A percentile compares a stretch with the other conserved stretches of the same genome.
Conservation (phyloP, 2,113 vertebrate genomes). For the Dicrurus megarhynchus region DNA sequence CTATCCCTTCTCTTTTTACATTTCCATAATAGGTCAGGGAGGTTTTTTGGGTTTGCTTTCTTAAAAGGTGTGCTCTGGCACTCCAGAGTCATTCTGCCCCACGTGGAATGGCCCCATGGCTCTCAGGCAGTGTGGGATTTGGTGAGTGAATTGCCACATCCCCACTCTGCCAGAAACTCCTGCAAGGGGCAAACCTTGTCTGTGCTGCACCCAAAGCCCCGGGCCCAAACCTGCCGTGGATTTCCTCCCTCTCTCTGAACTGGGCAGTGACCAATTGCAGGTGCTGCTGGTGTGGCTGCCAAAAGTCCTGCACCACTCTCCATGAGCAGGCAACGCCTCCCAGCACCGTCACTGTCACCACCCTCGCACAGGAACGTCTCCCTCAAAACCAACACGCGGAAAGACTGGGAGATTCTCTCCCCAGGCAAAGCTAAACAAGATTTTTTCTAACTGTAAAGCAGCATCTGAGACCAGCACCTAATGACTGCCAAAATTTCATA, state of each 20-base stretch:
- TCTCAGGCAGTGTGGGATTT: background rate
- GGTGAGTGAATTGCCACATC: background rate
- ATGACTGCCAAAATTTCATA: background rate
- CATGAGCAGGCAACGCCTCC: background rate
- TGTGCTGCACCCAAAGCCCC: background rate
- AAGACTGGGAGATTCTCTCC: background rate
- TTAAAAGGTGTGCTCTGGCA: background rate
- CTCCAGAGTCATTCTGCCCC: background rate
- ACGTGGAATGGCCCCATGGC: background rate
- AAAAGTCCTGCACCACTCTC: background rate
- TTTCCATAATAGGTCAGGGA: background rate
- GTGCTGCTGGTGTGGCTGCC: background rate
- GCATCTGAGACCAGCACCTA: background rate
- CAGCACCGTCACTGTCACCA: background rate
- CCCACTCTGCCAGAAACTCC: background rate
- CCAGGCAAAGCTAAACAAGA: background rate
- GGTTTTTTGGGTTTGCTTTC: background rate
- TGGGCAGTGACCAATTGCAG: background rate
- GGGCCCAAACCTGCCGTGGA: background rate
- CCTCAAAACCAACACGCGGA: background rate
- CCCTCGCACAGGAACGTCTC: accelerated
- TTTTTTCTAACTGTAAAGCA: background rate
- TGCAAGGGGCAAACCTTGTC: background rate
- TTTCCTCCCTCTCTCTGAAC: background rate
- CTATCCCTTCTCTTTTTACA: background rate